Conservation (phyloP, 2,113 vertebrate species). For the Rhea americana region DNA sequence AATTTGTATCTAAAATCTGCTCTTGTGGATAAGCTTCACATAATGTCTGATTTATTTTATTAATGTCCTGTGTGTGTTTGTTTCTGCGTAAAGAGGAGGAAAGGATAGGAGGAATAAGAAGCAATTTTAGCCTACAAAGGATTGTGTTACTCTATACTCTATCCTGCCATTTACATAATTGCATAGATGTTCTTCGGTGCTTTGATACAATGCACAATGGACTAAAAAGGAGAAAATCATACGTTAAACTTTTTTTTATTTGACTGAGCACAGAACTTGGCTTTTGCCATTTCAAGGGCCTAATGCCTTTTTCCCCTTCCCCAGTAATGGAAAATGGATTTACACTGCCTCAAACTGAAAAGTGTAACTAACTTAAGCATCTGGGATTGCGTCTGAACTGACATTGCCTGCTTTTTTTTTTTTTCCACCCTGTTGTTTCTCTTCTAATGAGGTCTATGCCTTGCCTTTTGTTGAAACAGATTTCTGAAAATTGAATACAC, state of each 20-base stretch:
- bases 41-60: constrained; percentile 54
- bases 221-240: constrained; percentile 57
- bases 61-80: constrained; percentile 12
- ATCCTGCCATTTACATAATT: constrained; percentile 49
- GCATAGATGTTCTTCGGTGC: constrained; percentile 51
- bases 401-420: neutral
- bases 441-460: constrained; percentile 48
- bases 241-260: constrained; percentile 46
- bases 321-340: constrained; percentile 39
- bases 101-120: neutral
- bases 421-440: constrained; percentile 22
- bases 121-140: neutral
- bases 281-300: constrained; percentile 36
- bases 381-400: neutral
- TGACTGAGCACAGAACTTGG: constrained; percentile 49
- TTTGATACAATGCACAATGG: constrained; percentile 19
- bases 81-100: constrained; percentile 18
- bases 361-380: constrained; percentile 58
- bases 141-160: neutral
- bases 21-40: constrained; percentile 37
- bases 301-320: constrained; percentile 59
- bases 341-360: constrained; percentile 64
- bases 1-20: constrained; percentile 37
- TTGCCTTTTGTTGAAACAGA: constrained; percentile 39
- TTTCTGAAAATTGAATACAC: constrained; percentile 38